phyloP scores from a whole-genome alignment of 1,140 invertebrate genomes.

The Drosophila melanica region DNA sequence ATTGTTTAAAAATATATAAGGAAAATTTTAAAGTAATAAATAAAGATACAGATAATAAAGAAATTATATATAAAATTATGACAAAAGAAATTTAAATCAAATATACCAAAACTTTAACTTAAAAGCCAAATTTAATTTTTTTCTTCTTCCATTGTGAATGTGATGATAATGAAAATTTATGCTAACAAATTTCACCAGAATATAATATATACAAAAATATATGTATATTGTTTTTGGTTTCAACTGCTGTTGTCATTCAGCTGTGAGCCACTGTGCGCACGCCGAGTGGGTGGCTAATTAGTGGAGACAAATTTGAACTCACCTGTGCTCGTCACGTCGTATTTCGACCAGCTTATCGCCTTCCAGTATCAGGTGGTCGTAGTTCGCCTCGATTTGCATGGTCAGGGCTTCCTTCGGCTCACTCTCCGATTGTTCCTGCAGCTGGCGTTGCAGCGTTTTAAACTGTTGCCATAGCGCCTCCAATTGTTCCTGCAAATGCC shows the following conservation, averaged over 20 bases:
- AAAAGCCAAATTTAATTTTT: no score
- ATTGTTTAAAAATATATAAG: no score
- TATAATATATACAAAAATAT: no score
- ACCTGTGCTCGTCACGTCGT: slow-evolving; percentile 71
- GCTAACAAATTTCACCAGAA: no score
- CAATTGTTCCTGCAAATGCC: slow-evolving; percentile 55
- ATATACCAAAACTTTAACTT: no score
- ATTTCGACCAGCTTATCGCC: slow-evolving; percentile 80
- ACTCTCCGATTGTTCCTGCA: slow-evolving; percentile 76
- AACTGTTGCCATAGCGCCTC: slow-evolving; percentile 79
- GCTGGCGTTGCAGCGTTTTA: slow-evolving; percentile 70
- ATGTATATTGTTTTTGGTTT: no score
- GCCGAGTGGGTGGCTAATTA: slow-evolving; percentile 18
- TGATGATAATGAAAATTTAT: no score
- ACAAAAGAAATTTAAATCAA: no score
- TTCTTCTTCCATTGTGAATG: no score
- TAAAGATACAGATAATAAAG: no score
- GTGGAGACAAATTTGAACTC: neutral
- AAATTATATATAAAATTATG: no score
- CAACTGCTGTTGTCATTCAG: neutral
- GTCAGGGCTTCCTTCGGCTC: slow-evolving; percentile 78
- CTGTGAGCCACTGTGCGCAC: slow-evolving; percentile 12
- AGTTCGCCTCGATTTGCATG: slow-evolving; percentile 82
- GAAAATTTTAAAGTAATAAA: no score
- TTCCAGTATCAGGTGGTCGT: slow-evolving; percentile 78